Evolutionary conservation across 2,113 vertebrate species (phyloP).

Genomic region (Rhinopomastus cyanomelas): DNA sequence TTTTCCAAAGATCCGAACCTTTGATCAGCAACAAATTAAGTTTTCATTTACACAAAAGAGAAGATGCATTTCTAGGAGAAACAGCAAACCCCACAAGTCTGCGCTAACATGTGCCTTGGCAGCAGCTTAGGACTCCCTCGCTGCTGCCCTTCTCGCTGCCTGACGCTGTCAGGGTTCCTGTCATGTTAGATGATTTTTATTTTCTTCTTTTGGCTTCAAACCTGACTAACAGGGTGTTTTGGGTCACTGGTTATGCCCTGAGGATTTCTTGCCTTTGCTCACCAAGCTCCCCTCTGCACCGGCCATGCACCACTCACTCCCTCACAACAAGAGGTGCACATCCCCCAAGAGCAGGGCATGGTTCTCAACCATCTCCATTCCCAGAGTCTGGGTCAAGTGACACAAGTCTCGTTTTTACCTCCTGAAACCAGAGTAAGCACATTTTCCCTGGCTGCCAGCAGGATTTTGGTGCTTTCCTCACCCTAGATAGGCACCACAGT

Average conservation of each 20-base stretch:
- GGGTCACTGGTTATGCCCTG: constrained; percentile 1
- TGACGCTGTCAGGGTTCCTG: neutral
- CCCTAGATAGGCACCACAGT: rapidly evolving
- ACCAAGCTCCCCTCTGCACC: neutral
- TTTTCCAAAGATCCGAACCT: constrained; percentile 61
- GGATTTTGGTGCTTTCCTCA: neutral
- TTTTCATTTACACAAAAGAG: constrained; percentile 71
- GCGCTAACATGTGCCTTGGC: constrained; percentile 20
- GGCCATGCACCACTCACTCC: neutral
- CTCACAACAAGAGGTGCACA: neutral
- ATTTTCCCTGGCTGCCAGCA: neutral
- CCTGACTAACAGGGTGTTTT: constrained; percentile 1
- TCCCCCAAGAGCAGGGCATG: neutral
- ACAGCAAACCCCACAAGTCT: constrained; percentile 28
- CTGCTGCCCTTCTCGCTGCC: neutral
- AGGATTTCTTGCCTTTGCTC: constrained; percentile 15
- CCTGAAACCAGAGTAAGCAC: neutral
- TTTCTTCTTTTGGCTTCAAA: constrained; percentile 46
- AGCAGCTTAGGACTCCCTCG: constrained; percentile 35
- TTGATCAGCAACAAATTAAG: constrained; percentile 68
- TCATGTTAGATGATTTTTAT: constrained; percentile 41
- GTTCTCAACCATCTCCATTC: neutral
- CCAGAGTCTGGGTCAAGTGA: neutral
- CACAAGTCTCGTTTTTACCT: neutral
- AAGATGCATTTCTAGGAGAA: constrained; percentile 67